Evolutionary conservation across 2,888 invertebrate species (phyloP).

Genomic region (Taenaris catops): DNA sequence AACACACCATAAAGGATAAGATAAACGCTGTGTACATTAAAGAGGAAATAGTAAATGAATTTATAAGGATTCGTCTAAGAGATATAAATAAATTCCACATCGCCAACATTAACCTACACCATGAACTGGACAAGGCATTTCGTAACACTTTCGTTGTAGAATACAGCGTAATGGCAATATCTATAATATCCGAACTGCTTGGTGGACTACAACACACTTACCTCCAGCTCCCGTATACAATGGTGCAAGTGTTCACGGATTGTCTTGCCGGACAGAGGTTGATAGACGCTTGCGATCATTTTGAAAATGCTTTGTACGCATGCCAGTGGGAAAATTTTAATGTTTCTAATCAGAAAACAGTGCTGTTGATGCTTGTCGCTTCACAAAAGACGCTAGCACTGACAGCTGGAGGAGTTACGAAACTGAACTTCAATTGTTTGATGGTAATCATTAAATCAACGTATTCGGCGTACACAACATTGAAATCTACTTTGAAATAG

Average conservation of each 20-base stretch:
- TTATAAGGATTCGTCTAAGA: constrained; percentile 31
- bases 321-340: constrained; percentile 28
- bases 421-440: constrained; percentile 36
- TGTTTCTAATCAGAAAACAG: constrained; percentile 12
- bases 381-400: constrained; percentile 42
- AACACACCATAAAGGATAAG: constrained; percentile 4
- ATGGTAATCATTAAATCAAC: constrained; percentile 40
- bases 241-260: constrained; percentile 44
- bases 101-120: constrained; percentile 31
- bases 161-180: constrained; percentile 36
- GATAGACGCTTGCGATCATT: constrained; percentile 40
- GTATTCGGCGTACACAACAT: constrained; percentile 47
- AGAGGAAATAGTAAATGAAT: constrained; percentile 31
- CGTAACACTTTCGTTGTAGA: constrained; percentile 38
- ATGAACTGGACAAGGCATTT: constrained; percentile 36
- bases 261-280: constrained; percentile 48
- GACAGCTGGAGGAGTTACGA: constrained; percentile 43
- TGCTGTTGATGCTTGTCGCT: constrained; percentile 36
- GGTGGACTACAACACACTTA: constrained; percentile 50
- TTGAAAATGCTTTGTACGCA: constrained; percentile 41
- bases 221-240: constrained; percentile 39
- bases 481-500: constrained; percentile 27
- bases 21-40: constrained; percentile 5
- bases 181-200: constrained; percentile 43
- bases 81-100: constrained; percentile 37